Evolutionary conservation across 1,140 invertebrate genomes (phyloP).

Genomic region (Ditylenchus dipsaci): DNA sequence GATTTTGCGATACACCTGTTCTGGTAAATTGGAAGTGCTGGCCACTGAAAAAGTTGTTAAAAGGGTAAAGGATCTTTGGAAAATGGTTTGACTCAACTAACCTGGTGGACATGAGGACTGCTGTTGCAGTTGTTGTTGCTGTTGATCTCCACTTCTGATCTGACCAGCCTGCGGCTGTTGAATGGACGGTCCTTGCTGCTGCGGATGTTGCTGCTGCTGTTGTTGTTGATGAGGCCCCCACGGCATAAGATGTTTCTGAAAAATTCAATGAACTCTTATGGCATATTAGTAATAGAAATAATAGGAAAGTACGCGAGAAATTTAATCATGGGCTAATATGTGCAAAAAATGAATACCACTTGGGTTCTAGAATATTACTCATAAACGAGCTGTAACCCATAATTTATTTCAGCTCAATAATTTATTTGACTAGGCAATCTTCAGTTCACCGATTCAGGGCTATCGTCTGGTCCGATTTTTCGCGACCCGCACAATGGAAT

Average conservation of each 20-base stretch:
- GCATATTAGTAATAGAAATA: neutral
- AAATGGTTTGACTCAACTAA: neutral
- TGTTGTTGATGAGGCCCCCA: conserved; percentile 2
- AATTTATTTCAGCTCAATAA: neutral
- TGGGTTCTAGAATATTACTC: neutral
- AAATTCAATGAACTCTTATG: neutral
- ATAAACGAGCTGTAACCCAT: neutral
- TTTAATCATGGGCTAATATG: neutral
- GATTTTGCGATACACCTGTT: conserved; percentile 26
- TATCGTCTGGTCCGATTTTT: too few relatives aligned
- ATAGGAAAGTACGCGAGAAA: neutral
- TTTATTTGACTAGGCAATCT: neutral
- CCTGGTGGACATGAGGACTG: neutral
- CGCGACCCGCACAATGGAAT: too few relatives aligned
- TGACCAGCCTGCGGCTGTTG: too few relatives aligned
- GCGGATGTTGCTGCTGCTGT: neutral
- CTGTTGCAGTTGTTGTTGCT: neutral
- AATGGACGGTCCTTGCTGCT: neutral
- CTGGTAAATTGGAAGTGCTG: conserved; percentile 16
- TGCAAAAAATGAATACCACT: neutral
- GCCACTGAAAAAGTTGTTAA: neutral
- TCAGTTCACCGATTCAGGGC: neutral
- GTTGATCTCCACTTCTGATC: neutral
- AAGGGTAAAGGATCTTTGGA: neutral
- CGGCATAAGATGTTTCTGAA: neutral